Percentiles rank a stretch among this genome's conserved stretches.
Conservation (phyloP, 1,140 invertebrate genomes). For the Papilio machaon region DNA sequence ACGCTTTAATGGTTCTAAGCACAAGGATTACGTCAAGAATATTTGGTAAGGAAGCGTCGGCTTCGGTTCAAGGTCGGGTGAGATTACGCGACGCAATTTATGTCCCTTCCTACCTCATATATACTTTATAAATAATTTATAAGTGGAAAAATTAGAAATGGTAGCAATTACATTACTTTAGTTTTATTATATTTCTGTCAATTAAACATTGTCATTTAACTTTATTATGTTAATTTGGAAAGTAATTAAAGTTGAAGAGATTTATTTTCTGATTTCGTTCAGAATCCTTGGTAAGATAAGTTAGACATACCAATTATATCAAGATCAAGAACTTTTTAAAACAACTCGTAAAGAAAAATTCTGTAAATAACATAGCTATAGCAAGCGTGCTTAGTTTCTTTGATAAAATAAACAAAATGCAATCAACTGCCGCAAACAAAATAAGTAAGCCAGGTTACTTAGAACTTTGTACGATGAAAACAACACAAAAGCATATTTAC, state of each 20-base stretch:
- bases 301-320: not conserved
- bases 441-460: not conserved
- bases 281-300: no score
- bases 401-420: slow-evolving; percentile 19
- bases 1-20: slow-evolving; percentile 5
- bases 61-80: slow-evolving; percentile 5
- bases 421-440: slow-evolving; percentile 14
- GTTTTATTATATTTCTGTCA: not conserved
- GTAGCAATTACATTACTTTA: not conserved
- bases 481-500: not conserved
- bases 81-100: slow-evolving; percentile 12
- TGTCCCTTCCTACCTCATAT: slow-evolving; percentile 12
- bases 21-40: slow-evolving; percentile 22
- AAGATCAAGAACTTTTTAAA: not conserved
- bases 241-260: no score
- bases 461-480: not conserved
- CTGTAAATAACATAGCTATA: not conserved
- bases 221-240: no score
- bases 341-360: not conserved
- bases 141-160: not conserved
- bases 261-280: no score
- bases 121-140: slow-evolving; percentile 13
- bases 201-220: no score
- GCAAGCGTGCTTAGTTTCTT: not conserved
- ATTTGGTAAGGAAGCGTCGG: slow-evolving; percentile 3